Conservation (phyloP, 1,140 invertebrate genomes). For the Bombus pyrosoma region DNA sequence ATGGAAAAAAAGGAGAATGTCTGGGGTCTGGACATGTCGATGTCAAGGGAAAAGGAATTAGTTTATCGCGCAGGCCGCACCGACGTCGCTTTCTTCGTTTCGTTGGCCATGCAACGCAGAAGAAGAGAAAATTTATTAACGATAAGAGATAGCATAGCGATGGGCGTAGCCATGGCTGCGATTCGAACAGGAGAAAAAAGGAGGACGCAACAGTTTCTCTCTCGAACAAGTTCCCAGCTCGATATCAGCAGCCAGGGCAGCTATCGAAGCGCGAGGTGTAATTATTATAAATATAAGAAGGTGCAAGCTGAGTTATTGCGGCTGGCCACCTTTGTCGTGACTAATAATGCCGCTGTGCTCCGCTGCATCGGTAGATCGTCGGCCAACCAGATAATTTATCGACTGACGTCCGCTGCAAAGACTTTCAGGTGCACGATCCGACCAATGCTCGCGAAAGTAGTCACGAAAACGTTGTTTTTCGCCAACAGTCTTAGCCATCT, state of each 20-base stretch:
- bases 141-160: slow-evolving; percentile 61
- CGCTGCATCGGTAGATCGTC: not conserved
- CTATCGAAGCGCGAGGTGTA: slow-evolving; percentile 48
- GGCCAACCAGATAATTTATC: slow-evolving; percentile 59
- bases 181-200: slow-evolving; percentile 22
- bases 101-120: not conserved
- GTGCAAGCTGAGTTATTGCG: slow-evolving; percentile 56
- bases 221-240: not conserved
- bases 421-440: slow-evolving; percentile 9
- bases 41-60: not conserved
- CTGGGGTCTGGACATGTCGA: not conserved
- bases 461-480: too few species aligned
- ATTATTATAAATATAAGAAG: slow-evolving; percentile 72
- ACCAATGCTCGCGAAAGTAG: too few species aligned
- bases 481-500: too few species aligned
- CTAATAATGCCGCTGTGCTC: slow-evolving; percentile 62
- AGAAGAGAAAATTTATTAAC: slow-evolving; percentile 59
- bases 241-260: not conserved
- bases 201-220: not conserved
- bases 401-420: slow-evolving; percentile 24
- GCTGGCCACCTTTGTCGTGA: slow-evolving; percentile 62
- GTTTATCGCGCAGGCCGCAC: not conserved
- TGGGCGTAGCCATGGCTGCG: slow-evolving; percentile 36
- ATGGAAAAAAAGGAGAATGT: slow-evolving; percentile 6
- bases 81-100: not conserved